Evolutionary conservation across 2,888 invertebrate species (phyloP), one percentile per base, ranked within the genome.

Genomic region (Andricus curvator): DNA sequence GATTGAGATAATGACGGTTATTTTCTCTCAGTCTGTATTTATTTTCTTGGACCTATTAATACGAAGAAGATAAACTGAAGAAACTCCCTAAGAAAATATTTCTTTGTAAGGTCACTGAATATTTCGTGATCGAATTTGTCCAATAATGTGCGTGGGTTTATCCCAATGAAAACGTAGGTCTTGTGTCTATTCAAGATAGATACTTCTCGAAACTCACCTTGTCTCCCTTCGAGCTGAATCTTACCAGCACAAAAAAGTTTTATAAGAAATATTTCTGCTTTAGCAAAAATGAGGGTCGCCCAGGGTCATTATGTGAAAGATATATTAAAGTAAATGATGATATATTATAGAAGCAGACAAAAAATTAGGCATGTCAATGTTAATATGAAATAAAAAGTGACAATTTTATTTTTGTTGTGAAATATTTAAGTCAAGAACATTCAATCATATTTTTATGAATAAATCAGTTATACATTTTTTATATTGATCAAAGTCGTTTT

Each of bases 81-180:
- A 29, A 51, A 51, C n/a, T 70, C 25, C 17, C 17, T 33, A 51
- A 70, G 25, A 70, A 70, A 70, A 51, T 48, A 29, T 56, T 70
- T 70, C 48, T 51, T 17, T 29, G 4, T 17, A 48, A 25, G 44
- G 9, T 51, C n/a, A 68, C 15, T n/a, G 20, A 48, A 15, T 51
- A 20, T 29, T 33, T 51, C 29, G 2, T 68, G 29, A 51, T 70
- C 56, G 29, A 70, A 70, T 70, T 70, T 29, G 33, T 51, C 29
- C 29, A 70, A 51, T 70, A 29, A 17, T 48, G 68, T 15, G 44
- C 48, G 68, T 48, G 70, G 70, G 51, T 33, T 56, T 11, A 29
- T 33, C 70, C 9, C 25, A 70, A 56, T 56, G 20, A 70, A 70
- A 51, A 9, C 29, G 2, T 51, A 51, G 44, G 44, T 70, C 20